Evolutionary conservation across 2,888 invertebrate species (phyloP).

Genomic region (Alloscopus bannaensis): DNA sequence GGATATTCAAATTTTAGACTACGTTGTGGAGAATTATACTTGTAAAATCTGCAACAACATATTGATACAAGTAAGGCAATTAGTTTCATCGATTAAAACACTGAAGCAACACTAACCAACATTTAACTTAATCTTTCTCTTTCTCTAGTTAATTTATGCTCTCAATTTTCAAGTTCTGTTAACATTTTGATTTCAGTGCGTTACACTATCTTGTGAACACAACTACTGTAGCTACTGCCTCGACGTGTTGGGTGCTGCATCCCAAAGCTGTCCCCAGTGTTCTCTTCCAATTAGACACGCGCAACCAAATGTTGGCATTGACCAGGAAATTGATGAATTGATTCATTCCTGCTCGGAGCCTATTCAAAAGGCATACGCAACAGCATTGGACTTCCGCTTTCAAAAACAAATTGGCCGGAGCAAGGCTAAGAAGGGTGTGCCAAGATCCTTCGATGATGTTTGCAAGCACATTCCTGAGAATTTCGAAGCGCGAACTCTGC

Average conservation of each 20-base stretch:
- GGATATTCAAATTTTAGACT: constrained; percentile 35
- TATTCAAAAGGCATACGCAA: constrained; percentile 27
- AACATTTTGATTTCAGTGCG: constrained; percentile 31
- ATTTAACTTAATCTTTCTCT: no score
- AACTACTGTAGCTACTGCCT: constrained; percentile 52
- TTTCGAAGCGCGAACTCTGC: constrained; percentile 2
- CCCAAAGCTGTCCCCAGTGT: constrained; percentile 40
- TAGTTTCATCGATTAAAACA: no score
- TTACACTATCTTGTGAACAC: constrained; percentile 44
- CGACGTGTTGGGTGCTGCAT: constrained; percentile 38
- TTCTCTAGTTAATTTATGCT: no score
- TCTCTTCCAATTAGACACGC: constrained; percentile 11
- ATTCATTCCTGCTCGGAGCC: constrained; percentile 44
- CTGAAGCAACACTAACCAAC: no score
- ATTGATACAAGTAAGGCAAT: constrained; percentile 42
- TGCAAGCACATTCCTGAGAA: constrained; percentile 7
- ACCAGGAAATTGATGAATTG: constrained; percentile 44
- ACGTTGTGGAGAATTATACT: constrained; percentile 39
- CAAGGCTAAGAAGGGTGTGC: constrained; percentile 14
- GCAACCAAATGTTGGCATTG: constrained; percentile 11
- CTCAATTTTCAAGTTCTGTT: no score
- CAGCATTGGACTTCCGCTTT: constrained; percentile 33
- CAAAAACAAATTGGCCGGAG: constrained; percentile 29
- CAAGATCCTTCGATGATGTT: constrained; percentile 22
- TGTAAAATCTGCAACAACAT: constrained; percentile 54